These are phyloP conservation scores for Panthera leo DNA, from an alignment of 2,113 vertebrate species.

Conservation along the genomic window DNA sequence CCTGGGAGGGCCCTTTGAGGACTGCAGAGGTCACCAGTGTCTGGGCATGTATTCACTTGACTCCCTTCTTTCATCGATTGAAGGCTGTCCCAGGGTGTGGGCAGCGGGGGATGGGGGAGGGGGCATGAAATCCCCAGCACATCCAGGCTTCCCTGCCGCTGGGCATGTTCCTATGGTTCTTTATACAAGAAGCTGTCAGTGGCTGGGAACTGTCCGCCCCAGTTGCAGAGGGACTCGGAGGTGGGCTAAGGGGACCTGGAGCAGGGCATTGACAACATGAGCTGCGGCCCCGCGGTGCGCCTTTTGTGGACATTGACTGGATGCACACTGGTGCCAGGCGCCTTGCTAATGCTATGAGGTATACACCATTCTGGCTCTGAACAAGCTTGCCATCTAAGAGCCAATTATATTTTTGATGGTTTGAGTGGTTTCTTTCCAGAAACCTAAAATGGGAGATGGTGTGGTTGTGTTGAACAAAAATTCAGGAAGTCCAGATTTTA, in stretches of 20 bases:
- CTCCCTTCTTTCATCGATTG: rapidly evolving
- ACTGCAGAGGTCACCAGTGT: rapidly evolving
- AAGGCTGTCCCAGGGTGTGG: background rate
- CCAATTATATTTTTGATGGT: background rate
- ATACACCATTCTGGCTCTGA: background rate
- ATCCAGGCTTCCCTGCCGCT: no score
- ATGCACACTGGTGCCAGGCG: background rate
- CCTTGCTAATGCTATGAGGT: rapidly evolving
- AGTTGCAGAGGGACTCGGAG: no score
- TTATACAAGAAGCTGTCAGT: background rate
- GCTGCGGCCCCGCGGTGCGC: rapidly evolving
- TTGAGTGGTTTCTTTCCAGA: background rate
- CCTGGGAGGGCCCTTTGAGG: background rate
- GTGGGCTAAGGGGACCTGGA: rapidly evolving
- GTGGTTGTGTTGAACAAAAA: background rate
- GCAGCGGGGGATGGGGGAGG: no score
- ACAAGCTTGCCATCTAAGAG: background rate
- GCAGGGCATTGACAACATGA: no score
- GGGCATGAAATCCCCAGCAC: background rate
- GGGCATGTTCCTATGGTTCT: background rate
- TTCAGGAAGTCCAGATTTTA: background rate
- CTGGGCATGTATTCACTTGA: rapidly evolving
- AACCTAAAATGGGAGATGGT: background rate
- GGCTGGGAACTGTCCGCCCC: rapidly evolving
- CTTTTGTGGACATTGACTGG: rapidly evolving